Base-by-base conservation (phyloP, 2,888 invertebrate species). In the Acronicta psi region DNA sequence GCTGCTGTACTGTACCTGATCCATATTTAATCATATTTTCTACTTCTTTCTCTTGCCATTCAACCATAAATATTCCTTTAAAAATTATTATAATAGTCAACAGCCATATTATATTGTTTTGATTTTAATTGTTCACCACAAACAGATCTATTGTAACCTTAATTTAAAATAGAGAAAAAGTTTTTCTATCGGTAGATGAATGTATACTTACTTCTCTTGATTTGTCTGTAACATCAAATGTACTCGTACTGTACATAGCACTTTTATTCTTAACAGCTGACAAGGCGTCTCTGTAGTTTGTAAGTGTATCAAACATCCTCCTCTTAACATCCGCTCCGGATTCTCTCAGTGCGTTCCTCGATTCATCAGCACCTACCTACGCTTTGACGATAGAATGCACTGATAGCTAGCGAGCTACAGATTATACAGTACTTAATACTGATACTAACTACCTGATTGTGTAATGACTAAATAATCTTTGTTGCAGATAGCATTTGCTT, bases 311-410 rank as follows among this genome's bases (percentile, higher is more conserved):
- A 74, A 73, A 76, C 69, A 73, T 75, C 72, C 78, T 77, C 68
- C 41, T 72, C 77, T 79, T 84, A 84, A 86, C 85, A 85, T 85
- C 85, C 84, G 80, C 63, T 57, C 73, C 73, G 71, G 74, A 76
- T 70, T 59, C 59, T 67, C 77, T 78, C 78, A 77, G 77, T 80
- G 75, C 73, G 70, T 80, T 77, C 72, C 77, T 75, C 45, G 42
- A 60, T 62, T 73, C 64, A 68, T 69, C 60, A 50, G 20, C 20
- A 61, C 42, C 58, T 42, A 36, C 71, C 29, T 45, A 59, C 59
- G 29, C 40, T 43, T 8, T 13, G n/a, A 14, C 34, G 18, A 34
- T 11, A 53, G 20, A 31, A 50, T 50, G 41, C 8, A 14, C 37
- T 49, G 0, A 14, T 20, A 43, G 43, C 17, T 42, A 31, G 18